Base-by-base conservation (phyloP, 2,888 invertebrate species). In the Prenolepis imparis region DNA sequence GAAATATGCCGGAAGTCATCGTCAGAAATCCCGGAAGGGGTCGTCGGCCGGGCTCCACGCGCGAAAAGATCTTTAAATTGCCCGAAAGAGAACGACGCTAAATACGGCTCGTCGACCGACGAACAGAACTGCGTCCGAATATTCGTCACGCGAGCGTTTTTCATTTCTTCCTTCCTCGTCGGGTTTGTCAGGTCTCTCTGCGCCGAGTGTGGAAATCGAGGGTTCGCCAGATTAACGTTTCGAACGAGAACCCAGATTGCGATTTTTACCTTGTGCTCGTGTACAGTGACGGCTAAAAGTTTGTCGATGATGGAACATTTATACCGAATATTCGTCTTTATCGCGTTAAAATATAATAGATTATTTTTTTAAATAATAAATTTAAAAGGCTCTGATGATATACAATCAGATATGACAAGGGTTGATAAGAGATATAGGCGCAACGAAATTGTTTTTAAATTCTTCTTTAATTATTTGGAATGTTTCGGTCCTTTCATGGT, bases 1-100 rank as follows among this genome's bases (percentile, higher is more conserved):
- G 68, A 74, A 78, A 63, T 84, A 90, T 90, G 87, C 90, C 90
- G 90, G 90, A 90, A 90, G 90, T 86, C 74, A 86, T 86, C 86
- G 84, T 72, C 39, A 28, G 84, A 32, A 32, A 75, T 81, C 82
- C 74, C 77, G 84, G 83, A 88, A 87, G 67, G 66, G 90, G 85
- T 89, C 89, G 77, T 89, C 88, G 90, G 88, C 72, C 82, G 61
- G 61, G 39, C 32, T 59, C 70, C 24, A 48, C 64, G 67, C 85
- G 81, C 72, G 83, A 57, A 72, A 70, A 59, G 59, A 72, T 36
- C 44, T 44, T 72, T 36, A 80, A 80, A 80, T 80, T 80, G 78
- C 78, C 59, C 73, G 59, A 59, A n/a, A 44, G 78, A 80, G 28
- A 44, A 72, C 44, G 78, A 70, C 59, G 78, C 78, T 80, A 72